Base-by-base conservation (phyloP, 2,888 invertebrate genomes). In the Tridacna gigas region DNA sequence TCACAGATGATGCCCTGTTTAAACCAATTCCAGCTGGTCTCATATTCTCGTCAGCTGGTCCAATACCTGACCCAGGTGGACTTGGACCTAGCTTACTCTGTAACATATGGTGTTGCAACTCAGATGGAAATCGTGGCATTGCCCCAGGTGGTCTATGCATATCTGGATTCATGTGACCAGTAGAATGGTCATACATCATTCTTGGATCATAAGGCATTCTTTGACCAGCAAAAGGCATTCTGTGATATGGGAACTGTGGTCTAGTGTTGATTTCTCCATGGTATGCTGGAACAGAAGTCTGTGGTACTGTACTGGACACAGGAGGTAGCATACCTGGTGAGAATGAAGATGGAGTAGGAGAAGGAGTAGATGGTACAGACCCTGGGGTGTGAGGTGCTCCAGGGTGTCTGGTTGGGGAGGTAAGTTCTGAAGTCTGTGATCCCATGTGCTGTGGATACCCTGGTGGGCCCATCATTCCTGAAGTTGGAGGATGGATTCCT, bases 401-500 rank as follows among this genome's bases (percentile, higher is more conserved):
- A 13, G 88, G 83, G 20, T 82, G 75, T 28, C 79, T 22, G 18
- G 84, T 84, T 15, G 85, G 88, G 47, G 88, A 85, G 7, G 71
- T 69, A 45, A 85, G 47, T 63, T 85, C 85, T 25, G 74, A 51
- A 12, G 73, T 56, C 74, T 25, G 80, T 65, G 73, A 80, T 79
- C 67, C 65, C 60, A 45, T 85, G 79, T 74, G 76, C 5, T 63
- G 76, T 69, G 86, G 82, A 74, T 83, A 74, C 37, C 88, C 89
- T 26, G 86, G 82, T 48, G 84, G 86, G 28, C 82, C 84, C 82
- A 86, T 84, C 75, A 85, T 79, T 25, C 79, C 79, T 26, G 84
- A 73, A 9, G 88, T 74, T 74, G 82, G 61, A 20, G 79, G 74
- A 79, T 77, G 81, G 75, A 83, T 77, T 15, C 79, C 77, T 56